Evolutionary conservation across 2,888 invertebrate species (phyloP), one percentile per base, ranked within the genome.

Genomic region (Drosophila affinis): DNA sequence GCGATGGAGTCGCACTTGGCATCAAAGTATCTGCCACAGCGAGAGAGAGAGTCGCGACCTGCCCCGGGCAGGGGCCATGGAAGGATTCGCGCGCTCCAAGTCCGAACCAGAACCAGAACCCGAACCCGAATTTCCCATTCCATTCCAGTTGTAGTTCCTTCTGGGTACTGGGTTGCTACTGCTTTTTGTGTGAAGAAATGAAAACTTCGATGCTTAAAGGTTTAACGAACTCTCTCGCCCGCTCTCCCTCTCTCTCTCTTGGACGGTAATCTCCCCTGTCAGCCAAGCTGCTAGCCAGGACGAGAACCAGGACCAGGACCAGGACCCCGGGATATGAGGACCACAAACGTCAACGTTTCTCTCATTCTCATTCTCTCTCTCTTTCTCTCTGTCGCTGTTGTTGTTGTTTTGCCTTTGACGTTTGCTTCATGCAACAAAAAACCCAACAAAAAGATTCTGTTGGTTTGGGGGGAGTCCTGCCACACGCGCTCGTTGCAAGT

Each of bases 191-290:
- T 72, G 62, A 87, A 87, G 84, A 83, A 80, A 87, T 74, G 76
- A 81, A 86, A 81, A 83, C 79, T 84, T 76, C 74, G 73, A 85
- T 85, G 86, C 88, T 84, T 88, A 71, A 84, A 84, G 76, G 83
- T 84, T 83, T 88, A 84, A 84, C 82, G 83, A 84, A 84, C 83
- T 79, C 78, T 5, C 34, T 14, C 34, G 14, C 24, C 12, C 39
- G 5, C 62, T 21, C 14, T 14, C 39, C 7, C 34, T 21, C 24
- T 12, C 39, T n/a, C 62, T 32, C 14, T 14, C 39, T 14, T 4
- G 34, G 14, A 7, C 39, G 14, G 47, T 18, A 34, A 54, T 54
- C 56, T 56, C 34, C 54, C 60, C 61, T 64, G 53, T 64, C 64
- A 64, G 49, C 29, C 32, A 32, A 44, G 44, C 24, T 34, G 34